Conservation (phyloP, 2,113 vertebrate genomes). For the Oriolus oriolus region DNA sequence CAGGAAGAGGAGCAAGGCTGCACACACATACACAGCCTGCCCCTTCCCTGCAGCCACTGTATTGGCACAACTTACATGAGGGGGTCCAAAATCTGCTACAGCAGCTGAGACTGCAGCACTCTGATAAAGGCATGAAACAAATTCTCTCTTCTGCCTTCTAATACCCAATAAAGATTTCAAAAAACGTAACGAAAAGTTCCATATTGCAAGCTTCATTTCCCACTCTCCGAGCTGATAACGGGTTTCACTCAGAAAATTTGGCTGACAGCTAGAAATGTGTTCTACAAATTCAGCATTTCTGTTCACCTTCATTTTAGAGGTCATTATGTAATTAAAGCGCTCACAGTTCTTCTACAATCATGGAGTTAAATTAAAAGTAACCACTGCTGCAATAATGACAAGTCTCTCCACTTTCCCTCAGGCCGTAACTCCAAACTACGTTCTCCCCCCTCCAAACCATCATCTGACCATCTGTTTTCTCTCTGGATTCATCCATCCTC, state of each 20-base stretch:
- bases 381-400: not conserved
- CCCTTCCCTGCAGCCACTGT: not conserved
- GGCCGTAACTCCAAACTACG: not conserved
- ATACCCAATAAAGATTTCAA: not conserved
- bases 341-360: not conserved
- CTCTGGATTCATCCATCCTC: not conserved
- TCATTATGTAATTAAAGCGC: not conserved
- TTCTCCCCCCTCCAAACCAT: not conserved
- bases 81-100: not conserved
- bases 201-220: not conserved
- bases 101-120: not conserved
- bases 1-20: not conserved
- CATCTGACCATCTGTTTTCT: not conserved
- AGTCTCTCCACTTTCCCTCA: not conserved
- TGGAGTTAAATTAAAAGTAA: not conserved
- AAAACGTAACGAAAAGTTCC: not conserved
- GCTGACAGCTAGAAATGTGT: not conserved
- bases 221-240: not conserved
- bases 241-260: not conserved
- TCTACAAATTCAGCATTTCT: not conserved
- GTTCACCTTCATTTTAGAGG: not conserved
- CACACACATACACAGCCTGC: fast-evolving
- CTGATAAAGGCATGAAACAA: not conserved
- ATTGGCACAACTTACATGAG: fast-evolving
- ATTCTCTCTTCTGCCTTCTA: not conserved